Conservation (phyloP, 2,797 vertebrate genomes). For the Anas bahamensis region DNA sequence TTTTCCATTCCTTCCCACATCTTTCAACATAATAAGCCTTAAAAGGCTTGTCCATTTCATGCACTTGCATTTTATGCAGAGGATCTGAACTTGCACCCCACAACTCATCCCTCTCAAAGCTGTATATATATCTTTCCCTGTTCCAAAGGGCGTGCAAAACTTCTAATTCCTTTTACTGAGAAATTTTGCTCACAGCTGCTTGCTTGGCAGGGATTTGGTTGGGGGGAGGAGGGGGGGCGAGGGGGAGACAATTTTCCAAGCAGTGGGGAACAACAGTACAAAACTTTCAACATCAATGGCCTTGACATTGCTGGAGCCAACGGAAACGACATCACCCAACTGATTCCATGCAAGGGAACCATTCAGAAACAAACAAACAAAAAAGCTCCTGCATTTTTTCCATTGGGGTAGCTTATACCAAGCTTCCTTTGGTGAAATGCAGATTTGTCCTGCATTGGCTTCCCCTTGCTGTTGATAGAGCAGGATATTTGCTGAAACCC, state of each 20-base stretch:
- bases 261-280: slow-evolving; percentile 47
- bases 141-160: neutral
- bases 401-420: neutral
- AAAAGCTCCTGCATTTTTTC: slow-evolving; percentile 17
- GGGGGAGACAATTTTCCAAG: slow-evolving; percentile 48
- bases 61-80: neutral
- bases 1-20: neutral
- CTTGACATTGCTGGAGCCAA: slow-evolving; percentile 52
- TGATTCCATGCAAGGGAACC: neutral
- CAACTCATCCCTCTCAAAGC: neutral
- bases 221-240: neutral
- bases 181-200: slow-evolving; percentile 62
- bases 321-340: slow-evolving; percentile 36
- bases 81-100: neutral
- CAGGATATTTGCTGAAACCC: slow-evolving; percentile 43
- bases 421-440: slow-evolving; percentile 38
- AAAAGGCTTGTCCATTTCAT: neutral
- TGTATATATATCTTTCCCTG: neutral
- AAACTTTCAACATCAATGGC: slow-evolving; percentile 63
- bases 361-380: slow-evolving; percentile 9
- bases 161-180: slow-evolving; percentile 22
- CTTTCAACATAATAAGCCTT: neutral
- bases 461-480: slow-evolving; percentile 45
- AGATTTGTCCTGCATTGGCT: slow-evolving; percentile 3
- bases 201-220: slow-evolving; percentile 30